Evolutionary conservation across 1,140 invertebrate genomes (phyloP).

Genomic region (Rhyzopertha dominica): DNA sequence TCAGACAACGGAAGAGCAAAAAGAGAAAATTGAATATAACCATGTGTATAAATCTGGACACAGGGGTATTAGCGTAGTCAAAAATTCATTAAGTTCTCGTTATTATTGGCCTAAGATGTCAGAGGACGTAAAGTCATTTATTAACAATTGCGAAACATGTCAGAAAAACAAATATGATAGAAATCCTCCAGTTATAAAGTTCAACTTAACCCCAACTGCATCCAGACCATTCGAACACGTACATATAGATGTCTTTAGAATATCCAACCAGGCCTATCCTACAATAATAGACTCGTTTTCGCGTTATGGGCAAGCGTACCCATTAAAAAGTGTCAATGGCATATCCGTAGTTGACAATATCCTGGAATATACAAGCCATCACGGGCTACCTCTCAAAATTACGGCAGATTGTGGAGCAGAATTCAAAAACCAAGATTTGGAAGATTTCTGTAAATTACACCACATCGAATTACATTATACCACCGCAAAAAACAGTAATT

Average conservation of each 20-base stretch:
- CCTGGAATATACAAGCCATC: slow-evolving; percentile 17
- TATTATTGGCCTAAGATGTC: slow-evolving; percentile 40
- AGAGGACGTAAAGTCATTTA: slow-evolving; percentile 14
- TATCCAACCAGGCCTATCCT: slow-evolving; percentile 24
- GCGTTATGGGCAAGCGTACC: slow-evolving; percentile 32
- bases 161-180: slow-evolving; percentile 22
- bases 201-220: slow-evolving; percentile 19
- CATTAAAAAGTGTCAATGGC: slow-evolving; percentile 17
- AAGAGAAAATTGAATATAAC: slow-evolving; percentile 33
- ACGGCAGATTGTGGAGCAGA: slow-evolving; percentile 18
- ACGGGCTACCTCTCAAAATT: slow-evolving; percentile 24
- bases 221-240: slow-evolving; percentile 34
- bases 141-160: slow-evolving; percentile 17
- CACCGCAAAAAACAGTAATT: slow-evolving; percentile 19
- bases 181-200: slow-evolving; percentile 19
- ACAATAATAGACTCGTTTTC: slow-evolving; percentile 39
- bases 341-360: slow-evolving; percentile 18
- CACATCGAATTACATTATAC: too few relatives aligned
- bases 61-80: slow-evolving; percentile 38
- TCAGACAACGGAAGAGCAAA: slow-evolving; percentile 29
- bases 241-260: slow-evolving; percentile 31
- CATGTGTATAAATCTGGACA: slow-evolving; percentile 31
- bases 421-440: slow-evolving; percentile 21
- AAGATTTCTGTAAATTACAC: too few relatives aligned
- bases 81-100: slow-evolving; percentile 33